Conservation (phyloP, 2,113 vertebrate species). For the Petaurus breviceps region DNA sequence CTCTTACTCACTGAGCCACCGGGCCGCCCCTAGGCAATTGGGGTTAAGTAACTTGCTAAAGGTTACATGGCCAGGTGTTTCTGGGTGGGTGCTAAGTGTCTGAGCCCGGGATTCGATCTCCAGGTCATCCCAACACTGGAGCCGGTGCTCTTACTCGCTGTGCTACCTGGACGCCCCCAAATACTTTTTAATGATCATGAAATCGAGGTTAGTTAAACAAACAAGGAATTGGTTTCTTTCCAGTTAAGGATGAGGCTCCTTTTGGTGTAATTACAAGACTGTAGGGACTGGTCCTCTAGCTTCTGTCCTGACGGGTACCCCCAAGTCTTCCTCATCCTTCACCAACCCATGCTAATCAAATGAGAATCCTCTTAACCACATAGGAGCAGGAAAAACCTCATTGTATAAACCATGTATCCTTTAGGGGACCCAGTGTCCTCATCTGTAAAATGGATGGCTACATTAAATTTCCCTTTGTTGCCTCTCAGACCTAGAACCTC, state of each 20-base stretch:
- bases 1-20: too few species aligned
- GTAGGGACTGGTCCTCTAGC: background rate
- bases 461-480: background rate
- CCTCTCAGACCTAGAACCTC: background rate
- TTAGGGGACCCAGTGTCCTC: background rate
- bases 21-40: too few species aligned
- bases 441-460: background rate
- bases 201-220: background rate
- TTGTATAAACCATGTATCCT: background rate
- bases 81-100: too few species aligned
- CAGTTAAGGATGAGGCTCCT: background rate
- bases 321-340: background rate
- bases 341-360: background rate
- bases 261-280: background rate
- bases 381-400: background rate
- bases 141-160: too few species aligned
- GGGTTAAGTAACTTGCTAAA: too few species aligned
- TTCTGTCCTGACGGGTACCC: background rate
- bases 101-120: too few species aligned
- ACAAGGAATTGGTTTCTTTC: background rate
- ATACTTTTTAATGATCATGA: background rate
- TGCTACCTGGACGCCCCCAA: too few species aligned
- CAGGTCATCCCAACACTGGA: too few species aligned
- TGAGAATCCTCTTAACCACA: background rate
- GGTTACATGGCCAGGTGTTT: too few species aligned